These are phyloP conservation scores for Marasmarcha lunaedactyla DNA, from an alignment of 2,888 invertebrate genomes.

Conservation along the genomic window DNA sequence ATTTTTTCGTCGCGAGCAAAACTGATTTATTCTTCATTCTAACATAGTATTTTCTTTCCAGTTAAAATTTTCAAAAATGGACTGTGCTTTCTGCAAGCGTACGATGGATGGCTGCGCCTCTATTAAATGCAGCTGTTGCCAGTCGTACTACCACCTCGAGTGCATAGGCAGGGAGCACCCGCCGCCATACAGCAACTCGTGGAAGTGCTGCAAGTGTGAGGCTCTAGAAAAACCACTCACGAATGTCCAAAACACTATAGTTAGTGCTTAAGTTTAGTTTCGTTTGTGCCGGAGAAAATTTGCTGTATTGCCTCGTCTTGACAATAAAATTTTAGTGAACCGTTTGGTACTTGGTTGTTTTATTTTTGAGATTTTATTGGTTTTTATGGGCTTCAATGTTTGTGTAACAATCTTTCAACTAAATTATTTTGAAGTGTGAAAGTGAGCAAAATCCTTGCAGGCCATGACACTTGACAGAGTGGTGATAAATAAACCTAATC, in stretches of 20 bases:
- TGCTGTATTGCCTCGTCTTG: background rate
- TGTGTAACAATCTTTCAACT: no score
- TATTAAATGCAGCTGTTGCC: slow-evolving; percentile 46
- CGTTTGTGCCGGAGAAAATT: background rate
- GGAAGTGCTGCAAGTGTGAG: slow-evolving; percentile 37
- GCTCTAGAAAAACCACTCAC: slow-evolving; percentile 21
- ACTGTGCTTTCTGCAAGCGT: slow-evolving; percentile 44
- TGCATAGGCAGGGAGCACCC: slow-evolving; percentile 39
- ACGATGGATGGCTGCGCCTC: slow-evolving; percentile 46
- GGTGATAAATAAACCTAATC: no score
- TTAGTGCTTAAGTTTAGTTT: slow-evolving; percentile 22
- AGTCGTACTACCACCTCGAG: slow-evolving; percentile 46
- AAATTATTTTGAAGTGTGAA: no score
- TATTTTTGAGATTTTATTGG: no score
- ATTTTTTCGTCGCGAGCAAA: no score
- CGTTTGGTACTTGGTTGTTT: background rate
- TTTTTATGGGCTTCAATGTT: no score
- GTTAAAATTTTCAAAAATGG: slow-evolving; percentile 28
- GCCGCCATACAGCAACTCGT: slow-evolving; percentile 35
- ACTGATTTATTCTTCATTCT: no score
- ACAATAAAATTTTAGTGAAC: slow-evolving; percentile 1
- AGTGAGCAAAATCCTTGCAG: no score
- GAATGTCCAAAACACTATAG: slow-evolving; percentile 21
- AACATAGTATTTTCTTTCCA: slow-evolving; percentile 7
- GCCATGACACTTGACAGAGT: no score